A percentile compares a stretch with the other conserved stretches of the same genome.
These are phyloP conservation scores for Eulemur coronatus DNA, from an alignment of 2,797 vertebrate species.

Conservation along the genomic window DNA sequence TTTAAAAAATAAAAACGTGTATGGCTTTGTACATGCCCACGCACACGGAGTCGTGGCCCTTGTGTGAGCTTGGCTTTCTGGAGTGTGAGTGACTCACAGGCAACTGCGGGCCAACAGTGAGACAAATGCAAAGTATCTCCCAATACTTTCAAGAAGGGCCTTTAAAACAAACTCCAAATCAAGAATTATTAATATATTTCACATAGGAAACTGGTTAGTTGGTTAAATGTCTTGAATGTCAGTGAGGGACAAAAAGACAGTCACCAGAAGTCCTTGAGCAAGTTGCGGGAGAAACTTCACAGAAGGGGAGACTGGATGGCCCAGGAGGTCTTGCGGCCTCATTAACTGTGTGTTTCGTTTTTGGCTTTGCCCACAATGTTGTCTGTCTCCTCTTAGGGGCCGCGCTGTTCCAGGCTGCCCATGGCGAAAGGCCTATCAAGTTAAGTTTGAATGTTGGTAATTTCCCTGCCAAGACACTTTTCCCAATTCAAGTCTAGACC, in stretches of 20 bases:
- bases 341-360: not conserved
- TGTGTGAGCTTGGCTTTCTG: not conserved
- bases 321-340: not conserved
- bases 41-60: not conserved
- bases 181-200: not conserved
- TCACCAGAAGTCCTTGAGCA: not conserved
- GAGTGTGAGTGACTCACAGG: not conserved
- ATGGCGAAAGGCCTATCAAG: not conserved
- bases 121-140: not conserved
- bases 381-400: not conserved
- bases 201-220: not conserved
- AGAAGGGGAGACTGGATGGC: not conserved
- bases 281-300: not conserved
- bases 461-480: constrained; percentile 34
- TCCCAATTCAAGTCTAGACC: constrained; percentile 19
- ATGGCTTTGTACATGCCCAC: not conserved
- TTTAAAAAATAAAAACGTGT: not conserved
- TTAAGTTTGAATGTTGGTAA: not conserved
- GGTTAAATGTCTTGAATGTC: not conserved
- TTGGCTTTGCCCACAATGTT: not conserved
- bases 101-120: not conserved
- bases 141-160: not conserved
- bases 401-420: not conserved
- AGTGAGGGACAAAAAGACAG: not conserved
- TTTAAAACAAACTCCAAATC: not conserved